phyloP scores from a whole-genome alignment of 1,140 invertebrate genomes.

The Heliconius nattereri region DNA sequence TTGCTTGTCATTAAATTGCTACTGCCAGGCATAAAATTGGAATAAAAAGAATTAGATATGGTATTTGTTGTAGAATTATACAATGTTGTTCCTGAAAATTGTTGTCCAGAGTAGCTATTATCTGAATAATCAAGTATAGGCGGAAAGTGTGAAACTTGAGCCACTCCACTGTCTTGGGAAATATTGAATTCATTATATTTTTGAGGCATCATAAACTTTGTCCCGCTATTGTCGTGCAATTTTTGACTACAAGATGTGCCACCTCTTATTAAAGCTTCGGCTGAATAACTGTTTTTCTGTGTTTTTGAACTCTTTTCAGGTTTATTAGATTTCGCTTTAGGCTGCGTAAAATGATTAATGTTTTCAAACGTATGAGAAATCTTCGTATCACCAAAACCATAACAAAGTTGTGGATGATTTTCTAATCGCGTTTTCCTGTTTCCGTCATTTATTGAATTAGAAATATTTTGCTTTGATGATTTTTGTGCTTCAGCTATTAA shows the following conservation, averaged over 20 bases:
- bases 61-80: constrained; percentile 75
- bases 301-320: constrained; percentile 65
- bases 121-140: constrained; percentile 74
- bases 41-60: constrained; percentile 75
- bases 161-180: constrained; percentile 64
- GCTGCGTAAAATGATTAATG: constrained; percentile 58
- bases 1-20: constrained; percentile 69
- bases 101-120: constrained; percentile 67
- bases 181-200: constrained; percentile 69
- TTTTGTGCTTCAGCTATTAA: constrained; percentile 57
- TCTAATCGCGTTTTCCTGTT: constrained; percentile 61
- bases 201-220: constrained; percentile 66
- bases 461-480: constrained; percentile 56
- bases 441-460: constrained; percentile 50
- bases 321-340: constrained; percentile 64
- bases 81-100: constrained; percentile 70
- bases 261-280: constrained; percentile 71
- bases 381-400: constrained; percentile 69
- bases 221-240: constrained; percentile 54
- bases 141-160: constrained; percentile 75
- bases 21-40: constrained; percentile 71
- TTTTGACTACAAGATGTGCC: constrained; percentile 67
- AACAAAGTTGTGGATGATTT: constrained; percentile 62
- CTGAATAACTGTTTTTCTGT: constrained; percentile 76
- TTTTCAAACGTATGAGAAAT: constrained; percentile 56